These are phyloP conservation scores for Takifugu flavidus DNA, from an alignment of 2,113 vertebrate genomes.

Conservation along the genomic window DNA sequence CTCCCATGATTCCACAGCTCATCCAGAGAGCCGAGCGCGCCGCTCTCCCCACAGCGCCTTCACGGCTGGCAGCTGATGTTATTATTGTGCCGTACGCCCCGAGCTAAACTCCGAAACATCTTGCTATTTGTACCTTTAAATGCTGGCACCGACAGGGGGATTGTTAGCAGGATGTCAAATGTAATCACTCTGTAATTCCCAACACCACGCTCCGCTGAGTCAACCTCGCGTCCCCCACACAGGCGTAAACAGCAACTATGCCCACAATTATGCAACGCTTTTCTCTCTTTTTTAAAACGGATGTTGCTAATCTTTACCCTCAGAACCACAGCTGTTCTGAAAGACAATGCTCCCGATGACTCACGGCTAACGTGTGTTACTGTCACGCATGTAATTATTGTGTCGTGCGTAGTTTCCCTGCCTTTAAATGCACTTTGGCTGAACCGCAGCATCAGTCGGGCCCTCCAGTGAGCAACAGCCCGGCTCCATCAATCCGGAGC, in stretches of 20 bases:
- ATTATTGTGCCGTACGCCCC: conserved; percentile 48
- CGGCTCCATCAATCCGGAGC: background rate
- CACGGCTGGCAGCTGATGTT: conserved; percentile 58
- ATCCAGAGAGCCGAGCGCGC: conserved; percentile 14
- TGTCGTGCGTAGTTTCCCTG: background rate
- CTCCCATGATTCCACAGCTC: conserved; percentile 33
- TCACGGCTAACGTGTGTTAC: conserved; percentile 1
- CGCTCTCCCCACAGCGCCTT: conserved; percentile 33
- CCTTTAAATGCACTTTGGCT: conserved; percentile 1
- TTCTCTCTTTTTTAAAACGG: conserved; percentile 4
- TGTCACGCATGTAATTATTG: conserved; percentile 19
- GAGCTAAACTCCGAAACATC: conserved; percentile 50
- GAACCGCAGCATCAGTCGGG: conserved; percentile 10
- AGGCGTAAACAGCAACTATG: background rate
- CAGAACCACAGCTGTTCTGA: conserved; percentile 12
- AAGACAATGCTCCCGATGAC: conserved; percentile 12
- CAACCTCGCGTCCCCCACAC: conserved; percentile 16
- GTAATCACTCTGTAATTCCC: conserved; percentile 52
- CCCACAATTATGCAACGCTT: conserved; percentile 1
- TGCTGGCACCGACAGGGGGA: conserved; percentile 50
- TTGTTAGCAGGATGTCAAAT: conserved; percentile 64
- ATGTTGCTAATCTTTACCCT: conserved; percentile 4
- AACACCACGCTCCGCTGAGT: conserved; percentile 27
- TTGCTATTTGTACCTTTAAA: conserved; percentile 66
- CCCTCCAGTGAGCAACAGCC: background rate